phyloP scores from a whole-genome alignment of 2,888 invertebrate species.

The Sphaeridia pumilis region DNA sequence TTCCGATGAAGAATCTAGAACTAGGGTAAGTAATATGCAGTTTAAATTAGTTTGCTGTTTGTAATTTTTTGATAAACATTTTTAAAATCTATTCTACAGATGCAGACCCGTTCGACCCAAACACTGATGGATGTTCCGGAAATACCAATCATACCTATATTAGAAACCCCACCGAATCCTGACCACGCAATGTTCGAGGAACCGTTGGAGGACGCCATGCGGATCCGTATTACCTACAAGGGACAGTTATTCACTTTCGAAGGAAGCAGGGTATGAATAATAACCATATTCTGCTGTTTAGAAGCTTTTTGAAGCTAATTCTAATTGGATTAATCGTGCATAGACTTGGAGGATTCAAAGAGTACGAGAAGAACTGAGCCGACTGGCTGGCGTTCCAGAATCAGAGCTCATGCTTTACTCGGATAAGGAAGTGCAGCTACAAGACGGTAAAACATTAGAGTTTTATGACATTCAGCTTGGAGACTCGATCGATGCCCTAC shows the following conservation, averaged over 20 bases:
- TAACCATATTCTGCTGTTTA: not conserved
- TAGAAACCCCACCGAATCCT: too few species aligned
- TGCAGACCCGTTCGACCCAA: too few species aligned
- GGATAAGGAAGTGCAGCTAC: slow-evolving; percentile 5
- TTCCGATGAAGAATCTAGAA: too few species aligned
- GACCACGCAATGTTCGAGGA: too few species aligned
- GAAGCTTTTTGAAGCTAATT: not conserved
- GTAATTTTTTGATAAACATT: too few species aligned
- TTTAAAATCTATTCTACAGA: too few species aligned
- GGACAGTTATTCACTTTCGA: not conserved
- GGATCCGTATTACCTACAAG: slow-evolving; percentile 1
- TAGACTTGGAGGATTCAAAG: slow-evolving; percentile 4
- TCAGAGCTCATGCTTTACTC: slow-evolving; percentile 6
- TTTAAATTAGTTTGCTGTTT: too few species aligned
- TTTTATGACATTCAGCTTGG: slow-evolving; percentile 3
- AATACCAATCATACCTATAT: too few species aligned
- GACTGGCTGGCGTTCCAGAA: not conserved
- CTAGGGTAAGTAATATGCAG: too few species aligned
- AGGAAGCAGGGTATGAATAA: slow-evolving; percentile 5
- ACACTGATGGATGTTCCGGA: too few species aligned
- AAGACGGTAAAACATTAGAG: slow-evolving; percentile 9
- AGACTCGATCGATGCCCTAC: slow-evolving; percentile 3
- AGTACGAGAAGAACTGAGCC: slow-evolving; percentile 1
- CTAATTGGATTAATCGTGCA: not conserved
- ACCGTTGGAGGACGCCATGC: too few species aligned